Percentiles rank a stretch among this genome's conserved stretches.
These are phyloP conservation scores for Rhabditophanes sp. DNA, from an alignment of 2,888 invertebrate genomes.

Conservation along the genomic window DNA sequence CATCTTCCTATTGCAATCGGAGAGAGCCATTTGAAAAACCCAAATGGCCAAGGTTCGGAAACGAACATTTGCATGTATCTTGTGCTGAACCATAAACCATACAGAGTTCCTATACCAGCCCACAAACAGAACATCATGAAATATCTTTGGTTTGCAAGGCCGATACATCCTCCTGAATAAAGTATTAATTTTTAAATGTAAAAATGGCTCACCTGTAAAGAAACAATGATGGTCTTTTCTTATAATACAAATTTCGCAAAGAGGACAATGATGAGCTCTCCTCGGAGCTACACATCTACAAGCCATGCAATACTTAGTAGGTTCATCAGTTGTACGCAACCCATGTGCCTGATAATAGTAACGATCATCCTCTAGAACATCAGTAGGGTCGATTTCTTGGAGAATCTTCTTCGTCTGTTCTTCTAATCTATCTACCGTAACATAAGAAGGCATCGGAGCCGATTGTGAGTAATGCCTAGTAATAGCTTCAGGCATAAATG, in stretches of 20 bases:
- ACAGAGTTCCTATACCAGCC: constrained; percentile 25
- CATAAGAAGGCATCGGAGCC: no score
- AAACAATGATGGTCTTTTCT: constrained; percentile 48
- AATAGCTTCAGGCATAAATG: no score
- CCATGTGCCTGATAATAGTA: no score
- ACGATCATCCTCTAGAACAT: no score
- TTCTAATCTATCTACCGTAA: no score
- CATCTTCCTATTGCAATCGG: constrained; percentile 30
- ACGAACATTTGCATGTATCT: constrained; percentile 21
- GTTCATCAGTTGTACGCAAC: no score
- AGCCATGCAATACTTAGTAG: background rate
- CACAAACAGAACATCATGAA: constrained; percentile 45
- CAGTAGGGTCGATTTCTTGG: no score
- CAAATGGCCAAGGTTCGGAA: constrained; percentile 27
- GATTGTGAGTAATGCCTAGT: no score
- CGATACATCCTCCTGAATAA: constrained; percentile 48
- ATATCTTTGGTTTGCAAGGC: constrained; percentile 46
- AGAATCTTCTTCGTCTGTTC: no score
- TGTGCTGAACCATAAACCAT: constrained; percentile 19
- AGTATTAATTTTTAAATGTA: no score
- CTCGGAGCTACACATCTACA: constrained; percentile 5
- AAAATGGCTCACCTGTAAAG: constrained; percentile 43
- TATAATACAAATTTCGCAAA: constrained; percentile 46
- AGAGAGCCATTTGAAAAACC: constrained; percentile 28
- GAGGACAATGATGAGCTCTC: constrained; percentile 45